Percentiles rank a stretch among this genome's conserved stretches.
Evolutionary conservation across 2,888 invertebrate genomes (phyloP).

Genomic region (Eubasilissa splendida): DNA sequence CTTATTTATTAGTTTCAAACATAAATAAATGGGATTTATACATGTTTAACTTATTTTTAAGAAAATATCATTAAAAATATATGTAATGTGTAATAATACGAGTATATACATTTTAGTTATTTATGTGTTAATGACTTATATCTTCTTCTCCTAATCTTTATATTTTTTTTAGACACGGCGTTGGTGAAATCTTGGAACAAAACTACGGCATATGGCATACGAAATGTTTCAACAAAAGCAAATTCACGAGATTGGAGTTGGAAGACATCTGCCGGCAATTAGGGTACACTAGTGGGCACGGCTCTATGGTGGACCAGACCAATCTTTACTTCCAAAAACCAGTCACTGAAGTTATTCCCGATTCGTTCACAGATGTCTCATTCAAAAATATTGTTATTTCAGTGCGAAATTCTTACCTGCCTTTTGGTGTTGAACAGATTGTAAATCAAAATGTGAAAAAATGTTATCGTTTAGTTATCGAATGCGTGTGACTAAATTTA

Average conservation of each 20-base stretch:
- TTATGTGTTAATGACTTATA: background rate
- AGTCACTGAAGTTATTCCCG: constrained; percentile 64
- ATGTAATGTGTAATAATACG: too few relatives aligned
- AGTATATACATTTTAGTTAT: too few relatives aligned
- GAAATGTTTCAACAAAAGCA: constrained; percentile 76
- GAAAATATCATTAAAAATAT: too few relatives aligned
- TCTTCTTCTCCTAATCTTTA: background rate
- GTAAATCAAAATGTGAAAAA: constrained; percentile 61
- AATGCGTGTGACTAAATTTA: constrained; percentile 62
- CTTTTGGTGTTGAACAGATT: constrained; percentile 65
- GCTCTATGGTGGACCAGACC: constrained; percentile 64
- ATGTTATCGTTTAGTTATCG: constrained; percentile 70
- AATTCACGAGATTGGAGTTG: constrained; percentile 71
- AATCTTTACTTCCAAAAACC: constrained; percentile 53
- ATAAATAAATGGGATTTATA: too few relatives aligned
- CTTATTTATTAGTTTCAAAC: too few relatives aligned
- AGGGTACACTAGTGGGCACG: constrained; percentile 75
- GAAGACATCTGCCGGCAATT: constrained; percentile 76
- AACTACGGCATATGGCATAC: constrained; percentile 82
- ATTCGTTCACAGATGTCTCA: constrained; percentile 65
- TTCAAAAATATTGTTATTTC: constrained; percentile 67
- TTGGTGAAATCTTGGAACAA: constrained; percentile 78
- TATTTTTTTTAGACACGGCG: constrained; percentile 67
- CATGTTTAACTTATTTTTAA: too few relatives aligned
- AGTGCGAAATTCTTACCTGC: constrained; percentile 65